Conservation (phyloP, 2,113 vertebrate genomes). For the Crotalus tigris region DNA sequence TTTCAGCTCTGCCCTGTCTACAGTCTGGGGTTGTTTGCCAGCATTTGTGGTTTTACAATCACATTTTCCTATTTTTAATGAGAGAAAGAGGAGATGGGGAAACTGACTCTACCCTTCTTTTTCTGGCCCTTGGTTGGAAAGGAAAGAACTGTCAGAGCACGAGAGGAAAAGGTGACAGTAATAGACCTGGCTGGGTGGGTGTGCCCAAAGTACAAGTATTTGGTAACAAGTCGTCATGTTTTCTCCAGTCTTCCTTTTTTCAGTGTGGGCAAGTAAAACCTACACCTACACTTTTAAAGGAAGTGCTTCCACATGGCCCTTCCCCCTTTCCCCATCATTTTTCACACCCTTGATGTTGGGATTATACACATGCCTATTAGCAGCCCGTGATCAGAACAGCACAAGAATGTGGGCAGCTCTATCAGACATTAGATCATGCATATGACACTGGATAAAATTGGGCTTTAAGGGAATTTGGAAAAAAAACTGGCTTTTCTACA, state of each 20-base stretch:
- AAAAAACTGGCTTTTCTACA: not conserved
- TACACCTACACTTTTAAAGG: not conserved
- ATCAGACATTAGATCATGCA: not conserved
- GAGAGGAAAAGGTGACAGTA: constrained; percentile 20
- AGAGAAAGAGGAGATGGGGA: not conserved
- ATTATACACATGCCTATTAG: not conserved
- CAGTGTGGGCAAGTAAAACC: not conserved
- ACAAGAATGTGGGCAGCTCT: not conserved
- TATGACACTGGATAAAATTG: not conserved
- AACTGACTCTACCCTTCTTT: not conserved
- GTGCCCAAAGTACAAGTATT: not conserved
- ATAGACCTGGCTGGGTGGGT: not conserved
- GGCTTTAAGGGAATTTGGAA: not conserved
- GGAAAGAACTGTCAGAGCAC: not conserved
- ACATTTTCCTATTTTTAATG: constrained; percentile 65
- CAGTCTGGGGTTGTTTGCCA: not conserved
- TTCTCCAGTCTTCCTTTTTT: not conserved
- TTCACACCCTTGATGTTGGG: not conserved
- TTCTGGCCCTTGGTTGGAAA: constrained; percentile 5
- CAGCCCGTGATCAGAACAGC: not conserved
- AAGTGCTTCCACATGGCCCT: not conserved
- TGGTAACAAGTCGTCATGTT: not conserved
- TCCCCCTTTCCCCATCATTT: not conserved
- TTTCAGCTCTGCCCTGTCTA: not conserved
- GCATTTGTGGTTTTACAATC: constrained; percentile 68